Conservation (phyloP, 1,140 invertebrate species). For the Conus ventricosus region DNA sequence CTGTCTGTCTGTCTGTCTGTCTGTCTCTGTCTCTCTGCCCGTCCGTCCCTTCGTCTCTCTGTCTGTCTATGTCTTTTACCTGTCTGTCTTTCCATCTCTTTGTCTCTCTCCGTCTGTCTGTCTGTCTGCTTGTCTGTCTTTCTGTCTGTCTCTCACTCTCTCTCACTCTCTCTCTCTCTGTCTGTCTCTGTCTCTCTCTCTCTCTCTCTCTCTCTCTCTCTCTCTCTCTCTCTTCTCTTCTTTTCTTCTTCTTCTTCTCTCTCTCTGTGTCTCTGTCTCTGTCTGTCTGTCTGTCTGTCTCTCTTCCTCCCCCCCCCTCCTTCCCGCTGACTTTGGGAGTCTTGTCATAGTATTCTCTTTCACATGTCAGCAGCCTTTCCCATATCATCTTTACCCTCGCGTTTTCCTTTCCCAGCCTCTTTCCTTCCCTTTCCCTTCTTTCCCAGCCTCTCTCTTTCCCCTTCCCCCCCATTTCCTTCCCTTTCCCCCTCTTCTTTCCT, state of each 20-base stretch:
- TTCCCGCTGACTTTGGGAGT: neutral
- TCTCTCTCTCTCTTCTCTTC: neutral
- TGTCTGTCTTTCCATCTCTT: neutral
- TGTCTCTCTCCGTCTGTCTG: neutral
- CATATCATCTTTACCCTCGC: neutral
- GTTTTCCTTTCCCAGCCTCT: neutral
- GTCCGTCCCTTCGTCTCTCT: neutral
- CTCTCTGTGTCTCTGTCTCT: neutral
- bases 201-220: neutral
- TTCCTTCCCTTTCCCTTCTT: neutral
- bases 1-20: neutral
- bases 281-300: neutral
- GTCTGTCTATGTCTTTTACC: neutral
- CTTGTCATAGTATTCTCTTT: neutral
- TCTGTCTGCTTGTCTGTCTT: neutral
- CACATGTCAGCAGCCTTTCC: no score
- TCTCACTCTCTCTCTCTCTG: neutral
- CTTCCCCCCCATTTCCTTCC: neutral
- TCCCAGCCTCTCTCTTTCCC: neutral
- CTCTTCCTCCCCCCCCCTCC: neutral
- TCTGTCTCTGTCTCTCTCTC: constrained; percentile 9
- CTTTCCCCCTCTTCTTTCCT: neutral
- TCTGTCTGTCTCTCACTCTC: neutral
- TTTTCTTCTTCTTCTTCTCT: neutral
- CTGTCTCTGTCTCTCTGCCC: neutral